phyloP scores from a whole-genome alignment of 1,140 invertebrate genomes.

The Penaeus chinensis region DNA sequence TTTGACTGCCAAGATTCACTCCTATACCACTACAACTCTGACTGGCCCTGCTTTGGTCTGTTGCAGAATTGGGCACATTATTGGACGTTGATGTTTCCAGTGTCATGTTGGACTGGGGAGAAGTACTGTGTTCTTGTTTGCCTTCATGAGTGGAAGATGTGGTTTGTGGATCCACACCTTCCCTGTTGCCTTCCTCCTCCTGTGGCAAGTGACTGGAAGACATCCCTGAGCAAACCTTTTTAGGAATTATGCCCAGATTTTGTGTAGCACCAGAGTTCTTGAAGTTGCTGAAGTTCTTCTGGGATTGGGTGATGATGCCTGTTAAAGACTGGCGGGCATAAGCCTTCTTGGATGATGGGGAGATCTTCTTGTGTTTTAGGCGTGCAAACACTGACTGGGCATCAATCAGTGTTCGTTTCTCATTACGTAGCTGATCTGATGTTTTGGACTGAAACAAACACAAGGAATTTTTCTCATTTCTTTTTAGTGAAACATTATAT shows the following conservation, averaged over 20 bases:
- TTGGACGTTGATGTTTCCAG: too few relatives aligned
- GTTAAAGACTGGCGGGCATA: slow-evolving; percentile 53
- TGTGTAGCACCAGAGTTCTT: slow-evolving; percentile 32
- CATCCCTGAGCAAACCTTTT: slow-evolving; percentile 1
- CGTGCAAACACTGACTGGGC: slow-evolving; percentile 58
- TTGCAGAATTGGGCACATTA: too few relatives aligned
- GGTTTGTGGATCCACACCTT: too few relatives aligned
- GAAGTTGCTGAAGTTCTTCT: slow-evolving; percentile 45
- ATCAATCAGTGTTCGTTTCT: slow-evolving; percentile 45
- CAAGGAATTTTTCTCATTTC: not conserved
- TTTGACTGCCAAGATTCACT: too few relatives aligned
- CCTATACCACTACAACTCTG: too few relatives aligned
- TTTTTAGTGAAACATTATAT: not conserved
- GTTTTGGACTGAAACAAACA: slow-evolving; percentile 41
- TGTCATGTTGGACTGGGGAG: too few relatives aligned
- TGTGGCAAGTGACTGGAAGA: not conserved
- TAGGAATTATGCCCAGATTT: slow-evolving; percentile 33
- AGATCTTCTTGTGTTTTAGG: slow-evolving; percentile 47
- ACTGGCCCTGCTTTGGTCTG: too few relatives aligned
- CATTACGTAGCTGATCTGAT: slow-evolving; percentile 36
- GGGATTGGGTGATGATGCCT: slow-evolving; percentile 40
- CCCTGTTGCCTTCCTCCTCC: too few relatives aligned
- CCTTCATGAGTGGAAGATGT: too few relatives aligned
- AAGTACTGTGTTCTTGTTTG: too few relatives aligned
- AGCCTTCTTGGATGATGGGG: slow-evolving; percentile 51